Evolutionary conservation across 1,140 invertebrate species (phyloP).

Genomic region (Nixonia krombeini): DNA sequence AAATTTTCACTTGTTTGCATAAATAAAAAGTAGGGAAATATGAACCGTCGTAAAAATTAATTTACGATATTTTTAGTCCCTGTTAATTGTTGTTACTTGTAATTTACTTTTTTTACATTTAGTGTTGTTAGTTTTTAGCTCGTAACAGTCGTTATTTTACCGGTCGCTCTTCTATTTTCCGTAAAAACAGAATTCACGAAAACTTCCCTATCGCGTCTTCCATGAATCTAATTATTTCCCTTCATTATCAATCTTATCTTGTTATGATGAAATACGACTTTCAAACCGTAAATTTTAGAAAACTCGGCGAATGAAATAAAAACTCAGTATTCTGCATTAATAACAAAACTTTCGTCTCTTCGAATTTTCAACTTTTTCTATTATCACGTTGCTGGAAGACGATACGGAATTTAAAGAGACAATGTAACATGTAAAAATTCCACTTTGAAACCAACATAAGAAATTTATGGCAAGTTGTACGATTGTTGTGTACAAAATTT

Average conservation of each 20-base stretch:
- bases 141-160: neutral
- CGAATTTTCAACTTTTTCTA: neutral
- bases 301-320: no score
- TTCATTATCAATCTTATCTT: neutral
- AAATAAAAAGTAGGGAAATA: neutral
- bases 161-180: neutral
- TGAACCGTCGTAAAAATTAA: neutral
- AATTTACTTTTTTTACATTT: slow-evolving; percentile 1
- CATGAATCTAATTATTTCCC: neutral
- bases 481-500: no score
- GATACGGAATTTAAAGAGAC: neutral
- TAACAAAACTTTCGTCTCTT: neutral
- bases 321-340: no score
- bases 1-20: neutral
- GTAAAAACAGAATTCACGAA: neutral
- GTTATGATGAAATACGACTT: neutral
- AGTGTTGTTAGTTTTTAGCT: no score
- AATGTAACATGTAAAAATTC: neutral
- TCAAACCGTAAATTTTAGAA: no score
- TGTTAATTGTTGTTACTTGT: neutral
- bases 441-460: no score
- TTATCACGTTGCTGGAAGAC: no score
- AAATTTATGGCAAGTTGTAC: no score
- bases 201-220: neutral
- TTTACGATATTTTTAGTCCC: neutral